Conservation (phyloP, 2,113 vertebrate species). For the Ia io region DNA sequence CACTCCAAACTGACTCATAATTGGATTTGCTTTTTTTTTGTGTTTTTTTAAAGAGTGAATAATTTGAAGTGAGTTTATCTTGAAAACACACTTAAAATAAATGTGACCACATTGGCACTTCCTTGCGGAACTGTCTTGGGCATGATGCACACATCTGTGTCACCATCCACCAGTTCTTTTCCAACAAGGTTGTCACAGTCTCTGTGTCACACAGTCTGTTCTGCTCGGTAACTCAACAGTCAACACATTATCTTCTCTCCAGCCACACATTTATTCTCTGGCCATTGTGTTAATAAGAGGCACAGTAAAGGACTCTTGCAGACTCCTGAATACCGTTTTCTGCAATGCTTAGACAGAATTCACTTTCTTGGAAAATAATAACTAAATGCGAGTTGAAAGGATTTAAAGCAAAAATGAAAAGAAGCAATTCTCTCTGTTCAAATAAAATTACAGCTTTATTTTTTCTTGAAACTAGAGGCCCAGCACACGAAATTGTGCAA, state of each 20-base stretch:
- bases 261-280: background rate
- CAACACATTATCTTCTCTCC: background rate
- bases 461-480: background rate
- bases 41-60: background rate
- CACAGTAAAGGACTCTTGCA: background rate
- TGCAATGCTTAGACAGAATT: background rate
- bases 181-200: background rate
- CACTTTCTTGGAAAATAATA: slow-evolving; percentile 17
- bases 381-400: slow-evolving; percentile 9
- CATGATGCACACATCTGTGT: fast-evolving
- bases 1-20: background rate
- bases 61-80: background rate
- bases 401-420: background rate
- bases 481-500: too few species aligned
- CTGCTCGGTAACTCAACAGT: background rate
- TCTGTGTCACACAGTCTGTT: background rate
- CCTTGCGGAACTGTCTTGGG: background rate
- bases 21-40: background rate
- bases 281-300: background rate
- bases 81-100: slow-evolving; percentile 12
- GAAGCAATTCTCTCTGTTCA: background rate
- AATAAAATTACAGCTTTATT: background rate
- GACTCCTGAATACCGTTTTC: background rate
- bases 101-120: background rate
- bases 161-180: background rate